phyloP scores from a whole-genome alignment of 2,888 invertebrate genomes.

The Acronicta psi region DNA sequence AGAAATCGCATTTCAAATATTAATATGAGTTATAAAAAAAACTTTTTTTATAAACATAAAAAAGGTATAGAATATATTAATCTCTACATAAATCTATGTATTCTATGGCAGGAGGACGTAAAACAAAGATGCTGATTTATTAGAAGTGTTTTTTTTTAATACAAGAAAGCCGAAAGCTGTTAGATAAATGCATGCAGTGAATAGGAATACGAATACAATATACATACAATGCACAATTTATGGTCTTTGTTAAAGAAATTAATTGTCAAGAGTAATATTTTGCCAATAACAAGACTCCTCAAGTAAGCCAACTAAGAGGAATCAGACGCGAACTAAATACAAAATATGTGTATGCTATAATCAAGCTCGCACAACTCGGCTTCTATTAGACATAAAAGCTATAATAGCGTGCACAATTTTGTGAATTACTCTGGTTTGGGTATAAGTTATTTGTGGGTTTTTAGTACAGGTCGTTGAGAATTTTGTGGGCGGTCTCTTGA shows the following conservation, averaged over 20 bases:
- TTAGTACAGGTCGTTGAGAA: constrained; percentile 31
- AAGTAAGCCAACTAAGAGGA: constrained; percentile 25
- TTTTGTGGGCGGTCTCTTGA: constrained; percentile 65
- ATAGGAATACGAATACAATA: constrained; percentile 44
- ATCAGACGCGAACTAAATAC: constrained; percentile 21
- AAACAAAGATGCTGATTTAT: constrained; percentile 36
- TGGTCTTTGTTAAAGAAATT: constrained; percentile 40
- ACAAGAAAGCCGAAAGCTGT: constrained; percentile 67
- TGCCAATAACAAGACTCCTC: constrained; percentile 19
- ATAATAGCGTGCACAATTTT: constrained; percentile 55
- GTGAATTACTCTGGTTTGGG: constrained; percentile 9
- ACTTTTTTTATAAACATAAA: background rate
- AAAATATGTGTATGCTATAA: constrained; percentile 45
- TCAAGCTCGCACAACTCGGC: constrained; percentile 12
- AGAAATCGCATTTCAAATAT: constrained; percentile 31
- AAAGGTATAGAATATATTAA: constrained; percentile 13
- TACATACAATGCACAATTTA: constrained; percentile 53
- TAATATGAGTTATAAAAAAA: constrained; percentile 33
- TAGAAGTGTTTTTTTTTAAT: constrained; percentile 16
- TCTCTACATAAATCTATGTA: constrained; percentile 40
- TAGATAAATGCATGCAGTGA: constrained; percentile 67
- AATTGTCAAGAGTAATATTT: constrained; percentile 62
- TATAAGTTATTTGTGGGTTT: constrained; percentile 18
- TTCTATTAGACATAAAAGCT: constrained; percentile 33
- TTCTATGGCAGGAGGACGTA: constrained; percentile 43